Evolutionary conservation across 1,140 invertebrate genomes (phyloP).

Genomic region (Rhyacophila brunnea): DNA sequence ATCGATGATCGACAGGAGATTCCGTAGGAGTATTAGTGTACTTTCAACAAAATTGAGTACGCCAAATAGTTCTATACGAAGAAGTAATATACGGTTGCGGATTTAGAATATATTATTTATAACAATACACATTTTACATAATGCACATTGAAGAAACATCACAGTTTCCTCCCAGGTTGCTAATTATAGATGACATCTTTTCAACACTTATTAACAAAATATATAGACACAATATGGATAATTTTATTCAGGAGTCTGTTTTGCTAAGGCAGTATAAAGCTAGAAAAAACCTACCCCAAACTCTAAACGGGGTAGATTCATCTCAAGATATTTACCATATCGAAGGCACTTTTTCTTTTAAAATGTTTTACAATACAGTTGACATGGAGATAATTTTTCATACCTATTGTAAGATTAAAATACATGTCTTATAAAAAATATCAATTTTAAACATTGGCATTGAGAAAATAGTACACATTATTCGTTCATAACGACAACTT

Average conservation of each 20-base stretch:
- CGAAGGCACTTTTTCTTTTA: slow-evolving; percentile 29
- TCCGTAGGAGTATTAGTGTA: too few relatives aligned
- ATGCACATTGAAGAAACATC: neutral
- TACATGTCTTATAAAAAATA: too few relatives aligned
- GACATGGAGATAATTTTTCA: too few relatives aligned
- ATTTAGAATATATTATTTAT: slow-evolving; percentile 21
- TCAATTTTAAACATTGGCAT: too few relatives aligned
- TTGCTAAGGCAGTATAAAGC: slow-evolving; percentile 34
- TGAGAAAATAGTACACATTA: too few relatives aligned
- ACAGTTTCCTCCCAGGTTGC: neutral
- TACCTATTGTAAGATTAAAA: too few relatives aligned
- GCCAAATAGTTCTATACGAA: too few relatives aligned
- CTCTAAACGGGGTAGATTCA: slow-evolving; percentile 13
- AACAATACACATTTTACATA: slow-evolving; percentile 8
- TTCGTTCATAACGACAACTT: too few relatives aligned
- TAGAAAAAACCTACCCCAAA: slow-evolving; percentile 12
- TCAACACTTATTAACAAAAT: neutral
- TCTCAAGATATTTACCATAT: slow-evolving; percentile 25
- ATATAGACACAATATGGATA: slow-evolving; percentile 10
- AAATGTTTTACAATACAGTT: neutral
- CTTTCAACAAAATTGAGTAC: too few relatives aligned
- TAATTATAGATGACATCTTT: neutral
- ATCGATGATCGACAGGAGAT: too few relatives aligned
- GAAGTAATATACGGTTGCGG: neutral
- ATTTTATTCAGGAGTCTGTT: slow-evolving; percentile 24